Evolutionary conservation across 2,888 invertebrate species (phyloP).

Genomic region (Melinopterus prodromus): DNA sequence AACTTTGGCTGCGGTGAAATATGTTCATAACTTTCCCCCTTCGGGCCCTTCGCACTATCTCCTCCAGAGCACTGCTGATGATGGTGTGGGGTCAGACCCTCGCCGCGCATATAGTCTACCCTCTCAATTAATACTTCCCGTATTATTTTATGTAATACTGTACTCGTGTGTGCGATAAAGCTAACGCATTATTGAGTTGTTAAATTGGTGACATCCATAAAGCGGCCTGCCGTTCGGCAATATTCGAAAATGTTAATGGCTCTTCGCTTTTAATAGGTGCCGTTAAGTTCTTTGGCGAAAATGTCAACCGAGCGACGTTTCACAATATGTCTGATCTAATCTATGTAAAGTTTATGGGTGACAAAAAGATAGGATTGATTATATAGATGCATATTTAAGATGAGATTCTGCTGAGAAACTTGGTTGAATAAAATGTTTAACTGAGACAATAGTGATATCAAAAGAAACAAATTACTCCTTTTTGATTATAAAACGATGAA

Average conservation of each 20-base stretch:
- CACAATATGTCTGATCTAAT: background rate
- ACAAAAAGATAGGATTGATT: background rate
- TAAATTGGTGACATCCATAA: slow-evolving; percentile 36
- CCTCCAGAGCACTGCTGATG: slow-evolving; percentile 16
- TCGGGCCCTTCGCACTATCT: slow-evolving; percentile 27
- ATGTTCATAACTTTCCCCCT: slow-evolving; percentile 10
- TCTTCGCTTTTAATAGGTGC: background rate
- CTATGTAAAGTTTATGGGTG: background rate
- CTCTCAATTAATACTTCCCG: slow-evolving; percentile 33
- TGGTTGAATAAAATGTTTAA: background rate
- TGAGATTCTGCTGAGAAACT: background rate
- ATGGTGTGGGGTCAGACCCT: slow-evolving; percentile 25
- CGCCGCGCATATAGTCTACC: slow-evolving; percentile 13
- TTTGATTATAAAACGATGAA: no score
- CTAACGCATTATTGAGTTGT: slow-evolving; percentile 37
- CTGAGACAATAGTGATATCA: no score
- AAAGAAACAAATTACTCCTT: no score
- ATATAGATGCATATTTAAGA: background rate
- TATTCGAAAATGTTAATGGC: slow-evolving; percentile 33
- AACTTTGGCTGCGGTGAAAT: background rate
- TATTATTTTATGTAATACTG: slow-evolving; percentile 35
- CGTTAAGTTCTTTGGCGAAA: slow-evolving; percentile 14
- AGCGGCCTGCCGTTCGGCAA: slow-evolving; percentile 22
- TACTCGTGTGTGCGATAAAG: slow-evolving; percentile 36
- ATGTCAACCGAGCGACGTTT: background rate